phyloP scores from a whole-genome alignment of 2,888 invertebrate species.

The Macrosiphum euphorbiae region DNA sequence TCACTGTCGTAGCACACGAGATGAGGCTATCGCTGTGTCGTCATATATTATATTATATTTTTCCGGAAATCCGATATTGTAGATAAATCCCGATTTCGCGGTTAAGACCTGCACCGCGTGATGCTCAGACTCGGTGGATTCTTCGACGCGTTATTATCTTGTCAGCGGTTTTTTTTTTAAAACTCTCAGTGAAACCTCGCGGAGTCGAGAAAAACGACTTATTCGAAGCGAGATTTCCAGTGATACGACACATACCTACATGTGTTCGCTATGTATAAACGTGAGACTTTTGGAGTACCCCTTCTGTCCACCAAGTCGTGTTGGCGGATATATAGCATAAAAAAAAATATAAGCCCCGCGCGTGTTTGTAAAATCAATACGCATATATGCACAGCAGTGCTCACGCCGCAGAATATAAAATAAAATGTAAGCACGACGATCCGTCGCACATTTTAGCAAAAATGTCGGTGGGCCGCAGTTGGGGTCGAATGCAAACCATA shows the following conservation, averaged over 20 bases:
- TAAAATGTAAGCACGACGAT: background rate
- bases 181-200: background rate
- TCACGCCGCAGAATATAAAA: background rate
- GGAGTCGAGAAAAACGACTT: background rate
- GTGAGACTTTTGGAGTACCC: background rate
- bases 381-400: background rate
- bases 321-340: background rate
- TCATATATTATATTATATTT: background rate
- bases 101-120: background rate
- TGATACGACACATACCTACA: background rate
- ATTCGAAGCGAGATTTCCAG: background rate
- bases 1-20: background rate
- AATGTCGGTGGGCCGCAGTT: background rate
- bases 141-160: background rate
- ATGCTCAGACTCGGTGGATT: background rate
- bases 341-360: background rate
- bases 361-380: background rate
- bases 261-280: background rate
- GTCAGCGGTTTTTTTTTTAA: background rate
- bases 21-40: background rate
- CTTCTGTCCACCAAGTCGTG: background rate
- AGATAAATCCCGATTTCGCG: background rate
- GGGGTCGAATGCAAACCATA: background rate
- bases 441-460: background rate
- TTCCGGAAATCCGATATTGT: background rate